Evolutionary conservation across 1,140 invertebrate genomes (phyloP), one percentile per base, ranked within the genome.

Genomic region (Bombus ignitus): DNA sequence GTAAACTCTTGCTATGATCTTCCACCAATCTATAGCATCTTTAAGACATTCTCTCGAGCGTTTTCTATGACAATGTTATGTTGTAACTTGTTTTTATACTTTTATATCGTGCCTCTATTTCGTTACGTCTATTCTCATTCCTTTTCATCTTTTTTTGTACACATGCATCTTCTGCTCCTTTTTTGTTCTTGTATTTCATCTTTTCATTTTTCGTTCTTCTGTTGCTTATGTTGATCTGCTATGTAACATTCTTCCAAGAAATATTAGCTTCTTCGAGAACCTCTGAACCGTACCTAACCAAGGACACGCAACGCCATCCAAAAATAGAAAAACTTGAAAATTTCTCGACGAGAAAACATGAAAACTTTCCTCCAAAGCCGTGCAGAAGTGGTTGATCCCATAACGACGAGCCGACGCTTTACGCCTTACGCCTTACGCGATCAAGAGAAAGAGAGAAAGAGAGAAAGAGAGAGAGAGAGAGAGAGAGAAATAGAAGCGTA

Each of bases 331-430:
- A 79, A 37, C 22, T 68, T 68, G n/a, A 37, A 79, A 47, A 37
- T 65, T 65, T 37, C 57, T 62, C 59, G 57, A 32, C 1, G 2
- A 39, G 28, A 32, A 0, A 35, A 35, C 62, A 15, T 3, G 37
- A 47, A 39, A 62, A 35, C 68, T 62, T 81, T 62, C 12, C 47
- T 8, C 57, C 4, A 68, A 76, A 76, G 39, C 15, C 25, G 25
- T 22, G 44, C 37, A 15, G 80, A 89, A 90, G 77, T 77, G 72
- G 86, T 83, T 92, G 87, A 90, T 91, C 88, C 89, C 75, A 74
- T 85, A 88, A 88, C 83, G 71, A 71, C 42, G 81, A 68, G 77
- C 78, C 85, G 70, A 75, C 70, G 88, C 66, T 88, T 88, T 88
- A 86, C 47, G 47, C 47, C 47, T 53, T 87, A 85, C 18, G 0